phyloP scores from a whole-genome alignment of 2,888 invertebrate genomes.

The Hirudinaria manillensis region DNA sequence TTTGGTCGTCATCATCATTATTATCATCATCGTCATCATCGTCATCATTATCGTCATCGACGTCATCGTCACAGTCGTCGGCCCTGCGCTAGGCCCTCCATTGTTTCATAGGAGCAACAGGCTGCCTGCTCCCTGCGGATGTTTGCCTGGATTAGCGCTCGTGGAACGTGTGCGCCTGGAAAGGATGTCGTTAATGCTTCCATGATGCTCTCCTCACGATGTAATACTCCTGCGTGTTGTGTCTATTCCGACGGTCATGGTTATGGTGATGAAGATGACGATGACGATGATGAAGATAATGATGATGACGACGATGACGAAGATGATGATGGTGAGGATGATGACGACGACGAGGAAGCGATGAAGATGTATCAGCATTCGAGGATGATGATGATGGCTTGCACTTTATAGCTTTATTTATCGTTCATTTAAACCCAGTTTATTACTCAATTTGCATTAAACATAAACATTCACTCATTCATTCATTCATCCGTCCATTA shows the following conservation, averaged over 20 bases:
- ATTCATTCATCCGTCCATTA: too few species aligned
- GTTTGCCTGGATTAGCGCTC: conserved; percentile 12
- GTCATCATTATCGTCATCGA: conserved; percentile 11
- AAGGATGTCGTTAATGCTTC: neutral
- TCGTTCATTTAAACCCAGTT: too few species aligned
- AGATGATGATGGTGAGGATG: conserved; percentile 10
- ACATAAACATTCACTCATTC: too few species aligned
- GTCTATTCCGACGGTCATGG: neutral
- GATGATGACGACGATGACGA: conserved; percentile 32
- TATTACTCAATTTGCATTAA: too few species aligned
- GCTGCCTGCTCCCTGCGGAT: neutral
- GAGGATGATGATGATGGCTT: neutral
- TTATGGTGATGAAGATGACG: conserved; percentile 26
- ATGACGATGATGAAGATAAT: conserved; percentile 31
- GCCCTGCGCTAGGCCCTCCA: neutral
- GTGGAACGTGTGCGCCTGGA: neutral
- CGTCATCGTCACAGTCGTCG: neutral
- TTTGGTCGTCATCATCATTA: conserved; percentile 18
- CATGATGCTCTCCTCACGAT: conserved; percentile 7
- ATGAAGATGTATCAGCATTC: conserved; percentile 6
- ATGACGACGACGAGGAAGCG: conserved; percentile 28
- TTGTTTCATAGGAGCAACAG: conserved; percentile 14
- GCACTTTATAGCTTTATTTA: neutral
- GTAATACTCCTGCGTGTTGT: neutral
- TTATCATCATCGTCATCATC: conserved; percentile 30